phyloP scores from a whole-genome alignment of 2,888 invertebrate genomes.

The Bombylius major region DNA sequence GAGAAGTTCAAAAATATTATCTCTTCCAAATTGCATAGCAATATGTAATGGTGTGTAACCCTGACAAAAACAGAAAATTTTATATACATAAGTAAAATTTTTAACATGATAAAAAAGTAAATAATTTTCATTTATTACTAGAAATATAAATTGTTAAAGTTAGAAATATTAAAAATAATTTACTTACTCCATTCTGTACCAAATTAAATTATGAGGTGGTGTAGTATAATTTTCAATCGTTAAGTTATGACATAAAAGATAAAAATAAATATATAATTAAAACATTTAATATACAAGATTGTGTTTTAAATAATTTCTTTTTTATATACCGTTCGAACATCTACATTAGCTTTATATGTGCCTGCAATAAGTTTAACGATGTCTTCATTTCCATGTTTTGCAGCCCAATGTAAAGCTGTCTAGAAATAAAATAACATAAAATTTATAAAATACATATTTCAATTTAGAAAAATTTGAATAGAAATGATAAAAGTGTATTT shows the following conservation, averaged over 20 bases:
- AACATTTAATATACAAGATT: not conserved
- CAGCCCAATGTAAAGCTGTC: constrained; percentile 95
- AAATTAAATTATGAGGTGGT: too few relatives aligned
- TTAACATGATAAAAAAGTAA: too few relatives aligned
- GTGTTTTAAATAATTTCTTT: constrained; percentile 5
- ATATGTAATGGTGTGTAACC: constrained; percentile 90
- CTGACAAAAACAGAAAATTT: constrained; percentile 42
- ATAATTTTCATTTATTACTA: too few relatives aligned
- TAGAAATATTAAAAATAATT: too few relatives aligned
- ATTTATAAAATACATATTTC: not conserved
- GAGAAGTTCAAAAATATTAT: constrained; percentile 75
- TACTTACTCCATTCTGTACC: too few relatives aligned
- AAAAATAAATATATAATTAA: constrained; percentile 1
- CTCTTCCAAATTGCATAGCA: constrained; percentile 81
- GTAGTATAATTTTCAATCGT: too few relatives aligned
- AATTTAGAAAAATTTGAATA: not conserved
- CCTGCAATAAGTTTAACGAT: constrained; percentile 86
- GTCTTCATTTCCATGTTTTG: constrained; percentile 85
- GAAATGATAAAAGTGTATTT: too few relatives aligned
- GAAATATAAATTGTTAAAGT: too few relatives aligned
- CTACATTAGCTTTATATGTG: constrained; percentile 69
- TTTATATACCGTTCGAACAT: constrained; percentile 62
- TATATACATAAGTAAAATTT: too few relatives aligned
- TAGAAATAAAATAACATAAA: constrained; percentile 39
- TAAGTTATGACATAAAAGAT: not conserved